Percentiles rank a stretch among this genome's conserved stretches.
phyloP scores from a whole-genome alignment of 1,140 invertebrate genomes.

The Drosophila bocki region DNA sequence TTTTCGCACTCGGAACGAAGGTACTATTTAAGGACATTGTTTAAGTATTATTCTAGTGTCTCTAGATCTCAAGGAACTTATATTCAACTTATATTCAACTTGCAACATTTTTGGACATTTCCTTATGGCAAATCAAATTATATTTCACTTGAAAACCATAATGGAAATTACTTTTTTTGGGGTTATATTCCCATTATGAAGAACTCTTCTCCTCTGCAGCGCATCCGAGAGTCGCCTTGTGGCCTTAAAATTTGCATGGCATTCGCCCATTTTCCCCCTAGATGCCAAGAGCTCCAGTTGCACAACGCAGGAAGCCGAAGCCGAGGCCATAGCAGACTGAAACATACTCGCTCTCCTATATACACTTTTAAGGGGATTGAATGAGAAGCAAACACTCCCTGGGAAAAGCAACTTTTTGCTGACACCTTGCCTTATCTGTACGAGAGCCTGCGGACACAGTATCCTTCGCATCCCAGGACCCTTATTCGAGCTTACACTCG shows the following conservation, averaged over 20 bases:
- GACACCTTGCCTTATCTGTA: conserved; percentile 55
- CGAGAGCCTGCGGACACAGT: conserved; percentile 26
- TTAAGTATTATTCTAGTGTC: not conserved
- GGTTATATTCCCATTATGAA: not conserved
- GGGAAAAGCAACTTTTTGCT: conserved; percentile 41
- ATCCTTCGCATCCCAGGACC: conserved; percentile 18
- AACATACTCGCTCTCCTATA: conserved; percentile 18
- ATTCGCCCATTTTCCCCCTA: conserved; percentile 22
- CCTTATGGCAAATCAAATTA: conserved; percentile 16
- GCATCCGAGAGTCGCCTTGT: conserved; percentile 38
- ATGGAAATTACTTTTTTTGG: conserved; percentile 12
- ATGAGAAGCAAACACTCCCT: conserved; percentile 31
- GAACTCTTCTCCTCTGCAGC: conserved; percentile 5
- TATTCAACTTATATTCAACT: not conserved
- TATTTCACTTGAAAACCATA: not conserved
- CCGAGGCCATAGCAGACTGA: conserved; percentile 15
- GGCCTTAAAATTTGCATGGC: conserved; percentile 28
- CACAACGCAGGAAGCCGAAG: conserved; percentile 37
- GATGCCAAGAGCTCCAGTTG: conserved; percentile 24
- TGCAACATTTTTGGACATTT: not conserved
- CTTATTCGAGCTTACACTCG: not conserved
- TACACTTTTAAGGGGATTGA: conserved; percentile 34
- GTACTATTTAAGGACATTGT: no score
- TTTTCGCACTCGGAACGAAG: not conserved
- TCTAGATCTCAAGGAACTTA: not conserved